These are phyloP conservation scores for Zaprionus ornatus DNA, from an alignment of 1,140 invertebrate species.

Conservation along the genomic window DNA sequence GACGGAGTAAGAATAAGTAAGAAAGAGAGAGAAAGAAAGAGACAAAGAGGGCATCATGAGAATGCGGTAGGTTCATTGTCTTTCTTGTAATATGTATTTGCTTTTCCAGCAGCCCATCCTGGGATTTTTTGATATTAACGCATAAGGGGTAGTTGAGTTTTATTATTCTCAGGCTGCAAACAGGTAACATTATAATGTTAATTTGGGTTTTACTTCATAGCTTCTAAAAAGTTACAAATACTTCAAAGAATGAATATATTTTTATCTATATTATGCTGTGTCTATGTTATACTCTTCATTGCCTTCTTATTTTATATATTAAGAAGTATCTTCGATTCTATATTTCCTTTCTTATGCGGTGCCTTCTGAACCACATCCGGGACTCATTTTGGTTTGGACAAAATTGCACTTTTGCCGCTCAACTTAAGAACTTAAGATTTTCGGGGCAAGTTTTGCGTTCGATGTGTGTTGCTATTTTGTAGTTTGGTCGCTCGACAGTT, in stretches of 20 bases:
- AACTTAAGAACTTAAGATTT: conserved; percentile 54
- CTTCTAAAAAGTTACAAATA: too few relatives aligned
- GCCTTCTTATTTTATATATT: neutral
- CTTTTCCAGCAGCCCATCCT: conserved; percentile 44
- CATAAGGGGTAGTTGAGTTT: neutral
- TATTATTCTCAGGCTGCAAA: neutral
- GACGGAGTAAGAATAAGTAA: too few relatives aligned
- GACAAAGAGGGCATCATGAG: too few relatives aligned
- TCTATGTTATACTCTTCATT: neutral
- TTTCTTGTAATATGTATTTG: conserved; percentile 66
- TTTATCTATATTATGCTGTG: too few relatives aligned
- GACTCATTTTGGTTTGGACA: conserved; percentile 64
- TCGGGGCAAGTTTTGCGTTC: conserved; percentile 31
- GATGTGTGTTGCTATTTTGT: conserved; percentile 53
- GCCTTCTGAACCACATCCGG: conserved; percentile 62
- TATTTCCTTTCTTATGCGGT: conserved; percentile 5
- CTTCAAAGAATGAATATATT: too few relatives aligned
- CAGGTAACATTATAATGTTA: neutral
- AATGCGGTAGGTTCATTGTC: conserved; percentile 13
- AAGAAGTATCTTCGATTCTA: neutral
- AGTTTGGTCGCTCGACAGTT: conserved; percentile 59
- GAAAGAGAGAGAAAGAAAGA: too few relatives aligned
- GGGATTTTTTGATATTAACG: neutral
- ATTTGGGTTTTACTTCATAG: neutral
- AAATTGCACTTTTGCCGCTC: conserved; percentile 43